These are phyloP conservation scores for Stenichneumon culpator DNA, from an alignment of 2,888 invertebrate genomes.

Conservation along the genomic window DNA sequence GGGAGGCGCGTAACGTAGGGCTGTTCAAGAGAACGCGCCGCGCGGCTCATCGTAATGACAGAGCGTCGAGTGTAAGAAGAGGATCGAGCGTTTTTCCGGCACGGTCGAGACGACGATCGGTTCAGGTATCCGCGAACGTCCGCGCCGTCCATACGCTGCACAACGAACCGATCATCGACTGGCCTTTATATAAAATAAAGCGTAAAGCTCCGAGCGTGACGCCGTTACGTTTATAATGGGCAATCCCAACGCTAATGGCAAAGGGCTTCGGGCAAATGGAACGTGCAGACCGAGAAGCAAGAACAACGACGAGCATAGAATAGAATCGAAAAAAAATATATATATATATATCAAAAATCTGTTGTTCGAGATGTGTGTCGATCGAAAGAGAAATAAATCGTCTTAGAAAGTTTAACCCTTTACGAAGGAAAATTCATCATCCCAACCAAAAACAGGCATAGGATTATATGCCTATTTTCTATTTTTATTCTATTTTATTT, in stretches of 20 bases:
- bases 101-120: constrained; percentile 29
- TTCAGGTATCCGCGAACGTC: constrained; percentile 61
- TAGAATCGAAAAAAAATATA: neutral
- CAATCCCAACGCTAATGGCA: constrained; percentile 60
- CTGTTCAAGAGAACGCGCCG: constrained; percentile 26
- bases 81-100: constrained; percentile 57
- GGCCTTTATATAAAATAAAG: constrained; percentile 74
- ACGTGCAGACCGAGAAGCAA: neutral
- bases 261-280: constrained; percentile 38
- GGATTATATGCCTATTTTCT: too few relatives aligned
- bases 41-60: constrained; percentile 54
- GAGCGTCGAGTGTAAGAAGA: constrained; percentile 57
- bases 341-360: neutral
- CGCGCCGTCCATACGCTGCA: constrained; percentile 42
- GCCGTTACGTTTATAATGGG: constrained; percentile 68
- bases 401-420: neutral
- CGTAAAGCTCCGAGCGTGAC: constrained; percentile 72
- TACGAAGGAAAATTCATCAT: neutral
- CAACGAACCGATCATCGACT: constrained; percentile 70
- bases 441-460: neutral
- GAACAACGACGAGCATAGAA: constrained; percentile 1
- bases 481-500: too few relatives aligned
- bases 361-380: neutral
- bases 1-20: constrained; percentile 42
- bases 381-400: neutral